These are phyloP conservation scores for Rhincodon typus DNA, from an alignment of 2,797 vertebrate species.

Conservation along the genomic window DNA sequence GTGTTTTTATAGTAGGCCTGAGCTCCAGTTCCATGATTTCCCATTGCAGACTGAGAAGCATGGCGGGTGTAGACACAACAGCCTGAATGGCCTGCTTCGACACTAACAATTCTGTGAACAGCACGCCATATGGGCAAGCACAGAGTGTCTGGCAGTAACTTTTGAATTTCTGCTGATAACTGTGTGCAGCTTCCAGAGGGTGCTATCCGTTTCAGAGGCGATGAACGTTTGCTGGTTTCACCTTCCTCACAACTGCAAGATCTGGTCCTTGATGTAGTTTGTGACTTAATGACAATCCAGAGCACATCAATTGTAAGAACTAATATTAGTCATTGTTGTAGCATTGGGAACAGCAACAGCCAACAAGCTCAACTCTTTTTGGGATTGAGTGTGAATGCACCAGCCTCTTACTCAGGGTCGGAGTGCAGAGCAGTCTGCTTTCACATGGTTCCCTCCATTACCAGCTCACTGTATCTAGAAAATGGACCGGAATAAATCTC, in stretches of 20 bases:
- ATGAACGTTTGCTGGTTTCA: not conserved
- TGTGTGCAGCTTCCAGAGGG: not conserved
- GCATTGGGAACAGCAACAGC: not conserved
- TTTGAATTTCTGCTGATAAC: not conserved
- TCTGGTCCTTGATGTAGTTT: not conserved
- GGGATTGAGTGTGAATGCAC: not conserved
- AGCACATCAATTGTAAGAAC: not conserved
- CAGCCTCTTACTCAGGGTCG: not conserved
- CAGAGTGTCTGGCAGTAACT: not conserved
- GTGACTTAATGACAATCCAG: not conserved
- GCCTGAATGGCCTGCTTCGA: too few species aligned
- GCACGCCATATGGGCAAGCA: not conserved
- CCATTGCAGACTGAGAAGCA: too few species aligned
- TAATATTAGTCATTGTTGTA: not conserved
- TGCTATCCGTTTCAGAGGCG: not conserved
- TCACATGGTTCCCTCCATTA: not conserved
- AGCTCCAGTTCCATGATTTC: too few species aligned
- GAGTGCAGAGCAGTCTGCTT: not conserved
- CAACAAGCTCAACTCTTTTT: not conserved
- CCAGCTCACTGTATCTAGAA: not conserved
- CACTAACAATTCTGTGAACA: not conserved
- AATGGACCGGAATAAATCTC: not conserved
- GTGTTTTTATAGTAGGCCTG: not conserved
- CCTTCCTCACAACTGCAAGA: not conserved
- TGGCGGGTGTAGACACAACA: too few species aligned